These are phyloP conservation scores for Micrasema longulum DNA, from an alignment of 1,140 invertebrate species.

Conservation along the genomic window DNA sequence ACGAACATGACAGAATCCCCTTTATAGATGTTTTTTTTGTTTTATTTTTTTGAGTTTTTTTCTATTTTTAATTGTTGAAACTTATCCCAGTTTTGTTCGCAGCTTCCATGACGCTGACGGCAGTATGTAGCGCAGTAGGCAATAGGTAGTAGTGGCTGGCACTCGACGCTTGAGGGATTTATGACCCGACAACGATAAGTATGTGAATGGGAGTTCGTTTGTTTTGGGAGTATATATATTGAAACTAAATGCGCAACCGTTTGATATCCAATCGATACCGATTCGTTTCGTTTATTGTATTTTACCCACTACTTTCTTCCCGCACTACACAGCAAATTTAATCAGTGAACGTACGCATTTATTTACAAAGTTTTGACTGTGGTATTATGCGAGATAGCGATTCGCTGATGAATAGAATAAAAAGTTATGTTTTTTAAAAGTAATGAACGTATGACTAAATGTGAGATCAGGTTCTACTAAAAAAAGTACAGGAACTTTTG, in stretches of 20 bases:
- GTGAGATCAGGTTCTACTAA: no score
- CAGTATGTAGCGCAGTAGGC: no score
- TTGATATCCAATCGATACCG: slow-evolving; percentile 33
- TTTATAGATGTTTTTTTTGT: no score
- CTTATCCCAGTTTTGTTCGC: neutral
- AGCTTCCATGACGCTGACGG: neutral
- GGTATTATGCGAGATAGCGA: no score
- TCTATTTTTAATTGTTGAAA: no score
- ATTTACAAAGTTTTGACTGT: no score
- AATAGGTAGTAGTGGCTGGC: neutral
- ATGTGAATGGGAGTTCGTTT: slow-evolving; percentile 47
- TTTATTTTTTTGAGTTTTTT: no score
- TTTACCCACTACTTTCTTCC: neutral
- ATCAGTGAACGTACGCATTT: neutral
- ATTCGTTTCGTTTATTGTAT: slow-evolving; percentile 21
- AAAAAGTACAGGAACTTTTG: no score
- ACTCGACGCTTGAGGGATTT: slow-evolving; percentile 45
- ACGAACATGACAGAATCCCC: no score
- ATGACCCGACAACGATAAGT: slow-evolving; percentile 45
- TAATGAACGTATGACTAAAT: no score
- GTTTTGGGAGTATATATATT: slow-evolving; percentile 38
- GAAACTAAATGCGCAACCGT: slow-evolving; percentile 41
- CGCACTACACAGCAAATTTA: neutral
- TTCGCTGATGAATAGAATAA: no score
- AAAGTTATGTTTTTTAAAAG: no score